phyloP scores from a whole-genome alignment of 2,888 invertebrate species.

The Campoplex nolae region DNA sequence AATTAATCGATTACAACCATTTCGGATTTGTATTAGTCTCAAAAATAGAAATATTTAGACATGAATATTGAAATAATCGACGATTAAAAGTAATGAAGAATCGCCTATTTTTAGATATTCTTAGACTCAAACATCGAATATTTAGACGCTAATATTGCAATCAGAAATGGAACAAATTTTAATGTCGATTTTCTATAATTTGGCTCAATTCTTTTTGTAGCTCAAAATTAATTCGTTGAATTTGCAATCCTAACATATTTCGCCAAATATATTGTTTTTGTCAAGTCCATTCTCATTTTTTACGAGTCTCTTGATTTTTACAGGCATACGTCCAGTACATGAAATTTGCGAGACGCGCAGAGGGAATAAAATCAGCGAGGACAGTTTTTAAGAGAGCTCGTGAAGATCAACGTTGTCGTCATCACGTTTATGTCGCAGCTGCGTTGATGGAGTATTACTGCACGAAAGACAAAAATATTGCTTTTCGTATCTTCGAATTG shows the following conservation, averaged over 20 bases:
- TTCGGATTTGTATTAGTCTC: background rate
- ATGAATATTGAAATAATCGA: background rate
- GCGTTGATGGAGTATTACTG: conserved; percentile 99
- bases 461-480: conserved; percentile 98
- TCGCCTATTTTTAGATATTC: background rate
- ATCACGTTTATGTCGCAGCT: conserved; percentile 98
- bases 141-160: no score
- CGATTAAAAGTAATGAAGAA: background rate
- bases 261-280: no score
- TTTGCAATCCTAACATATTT: background rate
- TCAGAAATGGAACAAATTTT: no score
- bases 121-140: no score
- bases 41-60: background rate
- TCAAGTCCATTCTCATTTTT: background rate
- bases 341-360: conserved; percentile 98
- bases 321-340: conserved; percentile 99
- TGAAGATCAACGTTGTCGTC: conserved; percentile 92
- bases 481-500: conserved; percentile 98
- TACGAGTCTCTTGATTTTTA: conserved; percentile 45
- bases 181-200: background rate
- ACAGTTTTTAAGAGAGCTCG: conserved; percentile 97
- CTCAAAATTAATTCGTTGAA: background rate
- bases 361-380: conserved; percentile 98
- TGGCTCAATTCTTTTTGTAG: background rate
- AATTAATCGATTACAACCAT: background rate